Base-by-base conservation (phyloP, 2,888 invertebrate species). In the Abscondita cerata region DNA sequence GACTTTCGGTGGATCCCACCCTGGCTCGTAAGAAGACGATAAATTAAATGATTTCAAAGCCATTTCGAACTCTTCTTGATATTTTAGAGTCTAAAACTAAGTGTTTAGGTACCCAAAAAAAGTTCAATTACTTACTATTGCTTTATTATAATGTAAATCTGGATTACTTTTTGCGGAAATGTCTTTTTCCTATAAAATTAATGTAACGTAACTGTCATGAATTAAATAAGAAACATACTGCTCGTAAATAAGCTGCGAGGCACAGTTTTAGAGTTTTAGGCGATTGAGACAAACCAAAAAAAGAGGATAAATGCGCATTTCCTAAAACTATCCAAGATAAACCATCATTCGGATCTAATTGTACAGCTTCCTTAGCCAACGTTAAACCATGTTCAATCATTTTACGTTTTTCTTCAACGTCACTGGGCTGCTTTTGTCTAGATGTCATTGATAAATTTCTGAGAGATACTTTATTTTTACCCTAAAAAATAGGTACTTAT, bases 111-210 rank as follows among this genome's bases (percentile, higher is more conserved):
- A n/a, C n/a, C n/a, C n/a, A n/a, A n/a, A n/a, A 31, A 33, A 33
- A 25, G n/a, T 9, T 41, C 12, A 25, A 48, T 48, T 8, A 4
- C 8, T 87, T 82, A 94, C 93, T 75, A 91, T 86, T 60, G 89
- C 92, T 82, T 90, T 90, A 80, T 95, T 95, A 76, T 89, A 93
- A 81, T 91, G 90, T 46, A 95, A 83, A 80, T 94, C 93, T 0
- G 93, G 88, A 69, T 89, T 90, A 63, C 87, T 88, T 73, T 83
- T 86, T 0, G 92, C 89, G 1, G 89, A 82, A 0, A 87, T 82
- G 76, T 93, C 88, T 76, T 86, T 87, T 76, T 89, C 89, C 88
- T 89, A 75, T 19, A 78, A 76, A 61, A 16, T 18, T n/a, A n/a
- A n/a, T n/a, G n/a, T n/a, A n/a, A n/a, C n/a, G n/a, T 36, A n/a